Percentiles rank a stretch among this genome's conserved stretches.
These are phyloP conservation scores for Agrilus mali DNA, from an alignment of 2,888 invertebrate species.

Conservation along the genomic window DNA sequence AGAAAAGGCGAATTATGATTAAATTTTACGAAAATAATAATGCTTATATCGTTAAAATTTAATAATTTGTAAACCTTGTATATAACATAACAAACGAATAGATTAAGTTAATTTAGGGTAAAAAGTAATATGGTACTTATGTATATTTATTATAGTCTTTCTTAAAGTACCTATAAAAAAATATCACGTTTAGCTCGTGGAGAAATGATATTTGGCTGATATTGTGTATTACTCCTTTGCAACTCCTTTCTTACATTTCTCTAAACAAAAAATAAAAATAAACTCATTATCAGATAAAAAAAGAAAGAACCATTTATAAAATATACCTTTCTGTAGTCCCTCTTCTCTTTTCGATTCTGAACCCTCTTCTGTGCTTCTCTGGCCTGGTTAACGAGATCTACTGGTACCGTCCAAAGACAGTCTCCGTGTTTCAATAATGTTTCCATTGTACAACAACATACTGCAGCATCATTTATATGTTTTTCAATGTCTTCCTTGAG, in stretches of 20 bases:
- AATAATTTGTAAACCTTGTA: no score
- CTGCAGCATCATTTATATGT: slow-evolving; percentile 74
- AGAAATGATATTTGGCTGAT: slow-evolving; percentile 18
- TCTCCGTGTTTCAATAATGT: slow-evolving; percentile 67
- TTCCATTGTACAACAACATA: slow-evolving; percentile 77
- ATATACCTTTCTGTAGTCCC: slow-evolving; percentile 1
- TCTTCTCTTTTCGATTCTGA: slow-evolving; percentile 25
- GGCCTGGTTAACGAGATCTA: slow-evolving; percentile 54
- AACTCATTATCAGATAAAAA: slow-evolving; percentile 15
- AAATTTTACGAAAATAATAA: no score
- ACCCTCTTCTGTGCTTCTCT: slow-evolving; percentile 29
- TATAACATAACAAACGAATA: no score
- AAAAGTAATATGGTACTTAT: no score
- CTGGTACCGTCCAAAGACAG: slow-evolving; percentile 69
- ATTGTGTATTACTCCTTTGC: slow-evolving; percentile 30
- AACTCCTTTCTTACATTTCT: slow-evolving; percentile 24
- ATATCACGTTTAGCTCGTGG: no score
- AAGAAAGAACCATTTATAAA: not conserved
- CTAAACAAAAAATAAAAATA: slow-evolving; percentile 2
- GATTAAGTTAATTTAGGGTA: no score
- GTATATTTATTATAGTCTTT: no score
- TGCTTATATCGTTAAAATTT: no score
- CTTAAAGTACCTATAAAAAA: no score
- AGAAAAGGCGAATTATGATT: no score
- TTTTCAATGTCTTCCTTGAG: slow-evolving; percentile 25